These are phyloP conservation scores for Papilio polytes DNA, from an alignment of 1,140 invertebrate species.

Conservation along the genomic window DNA sequence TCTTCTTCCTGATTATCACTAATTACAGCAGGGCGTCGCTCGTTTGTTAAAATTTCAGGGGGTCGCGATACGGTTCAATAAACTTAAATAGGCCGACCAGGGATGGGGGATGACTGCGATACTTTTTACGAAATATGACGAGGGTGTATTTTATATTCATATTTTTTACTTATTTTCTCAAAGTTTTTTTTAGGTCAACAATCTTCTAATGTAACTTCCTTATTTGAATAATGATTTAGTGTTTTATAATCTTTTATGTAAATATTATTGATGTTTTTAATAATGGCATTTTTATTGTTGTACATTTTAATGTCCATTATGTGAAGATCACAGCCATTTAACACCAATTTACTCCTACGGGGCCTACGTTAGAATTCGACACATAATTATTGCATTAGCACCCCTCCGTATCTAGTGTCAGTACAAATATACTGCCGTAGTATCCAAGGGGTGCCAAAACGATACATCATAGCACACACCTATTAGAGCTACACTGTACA, in stretches of 20 bases:
- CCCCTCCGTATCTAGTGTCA: slow-evolving; percentile 23
- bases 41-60: slow-evolving; percentile 52
- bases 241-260: neutral
- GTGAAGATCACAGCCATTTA: neutral
- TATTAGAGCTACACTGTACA: neutral
- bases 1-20: slow-evolving; percentile 59
- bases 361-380: neutral
- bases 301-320: neutral
- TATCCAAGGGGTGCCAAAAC: slow-evolving; percentile 16
- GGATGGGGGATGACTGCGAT: slow-evolving; percentile 46
- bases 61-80: slow-evolving; percentile 54
- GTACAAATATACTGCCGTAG: slow-evolving; percentile 20
- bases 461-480: slow-evolving; percentile 15
- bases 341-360: neutral
- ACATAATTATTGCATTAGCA: slow-evolving; percentile 34
- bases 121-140: slow-evolving; percentile 46
- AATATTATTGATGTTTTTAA: neutral
- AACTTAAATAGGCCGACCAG: slow-evolving; percentile 50
- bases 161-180: slow-evolving; percentile 35
- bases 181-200: slow-evolving; percentile 13
- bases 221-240: slow-evolving; percentile 16
- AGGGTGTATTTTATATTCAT: slow-evolving; percentile 42
- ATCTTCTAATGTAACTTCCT: neutral
- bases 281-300: neutral
- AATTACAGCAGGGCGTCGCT: slow-evolving; percentile 55